phyloP scores from a whole-genome alignment of 2,113 vertebrate species.

The Macaca fascicularis region T2T-MFA8v1.1 NC_088379.1:166967001-166967500 shows the following conservation, averaged over 20 bases:
- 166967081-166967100: not conserved
- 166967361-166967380: not conserved
- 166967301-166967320: not conserved
- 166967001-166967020: not conserved
- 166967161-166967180: not conserved
- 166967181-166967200: not conserved
- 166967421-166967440: not conserved
- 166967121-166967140: not conserved
- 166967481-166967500: not conserved
- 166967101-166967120: not conserved
- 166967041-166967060: not conserved
- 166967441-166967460: not conserved
- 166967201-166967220: not conserved
- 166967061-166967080: not conserved
- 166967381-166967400: not conserved
- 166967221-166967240: not conserved
- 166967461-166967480: not conserved
- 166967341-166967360: not conserved
- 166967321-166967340: not conserved
- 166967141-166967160: not conserved
- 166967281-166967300: not conserved
- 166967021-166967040: not conserved
- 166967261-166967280: not conserved
- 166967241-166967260: not conserved
- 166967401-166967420: not conserved